Base-by-base conservation (phyloP, 2,888 invertebrate genomes). In the Bedellia somnulentella region DNA sequence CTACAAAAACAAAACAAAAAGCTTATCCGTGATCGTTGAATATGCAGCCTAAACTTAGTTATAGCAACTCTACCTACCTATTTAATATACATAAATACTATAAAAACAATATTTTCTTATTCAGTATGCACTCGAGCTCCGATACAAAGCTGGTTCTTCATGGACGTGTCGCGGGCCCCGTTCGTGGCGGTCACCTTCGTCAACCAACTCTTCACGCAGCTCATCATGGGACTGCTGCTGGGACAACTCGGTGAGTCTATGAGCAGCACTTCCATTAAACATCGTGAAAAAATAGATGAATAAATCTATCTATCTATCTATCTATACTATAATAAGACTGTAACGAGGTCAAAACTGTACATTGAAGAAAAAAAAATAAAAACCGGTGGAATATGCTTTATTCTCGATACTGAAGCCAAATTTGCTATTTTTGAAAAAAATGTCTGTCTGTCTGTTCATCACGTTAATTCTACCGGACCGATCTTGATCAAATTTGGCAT, bases 231-330 rank as follows among this genome's bases (percentile, higher is more conserved):
- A 0, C 43, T 73, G 2, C 59, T 66, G 4, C 31, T 73, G 35
- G 73, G 71, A 4, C 71, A 73, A 35, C 51, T 71, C 29, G 64
- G 71, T 70, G 44, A 46, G 49, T 9, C 11, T 9, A 18, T 9
- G 18, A 18, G 18, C n/a, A n/a, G n/a, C n/a, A n/a, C n/a, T n/a
- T n/a, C n/a, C n/a, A n/a, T n/a, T n/a, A n/a, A n/a, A n/a, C n/a
- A n/a, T n/a, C n/a, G n/a, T n/a, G n/a, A n/a, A n/a, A n/a, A n/a
- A n/a, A n/a, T n/a, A n/a, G n/a, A n/a, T n/a, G n/a, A n/a, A n/a
- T n/a, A n/a, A n/a, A n/a, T n/a, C n/a, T n/a, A n/a, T n/a, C n/a
- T n/a, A n/a, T n/a, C n/a, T n/a, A n/a, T n/a, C n/a, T n/a, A n/a
- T n/a, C n/a, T n/a, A n/a, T n/a, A n/a, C n/a, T n/a, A n/a, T n/a